A percentile compares a stretch with the other conserved stretches of the same genome.
These are phyloP conservation scores for Rhabdornis inornatus DNA, from an alignment of 2,113 vertebrate genomes.

Conservation along the genomic window DNA sequence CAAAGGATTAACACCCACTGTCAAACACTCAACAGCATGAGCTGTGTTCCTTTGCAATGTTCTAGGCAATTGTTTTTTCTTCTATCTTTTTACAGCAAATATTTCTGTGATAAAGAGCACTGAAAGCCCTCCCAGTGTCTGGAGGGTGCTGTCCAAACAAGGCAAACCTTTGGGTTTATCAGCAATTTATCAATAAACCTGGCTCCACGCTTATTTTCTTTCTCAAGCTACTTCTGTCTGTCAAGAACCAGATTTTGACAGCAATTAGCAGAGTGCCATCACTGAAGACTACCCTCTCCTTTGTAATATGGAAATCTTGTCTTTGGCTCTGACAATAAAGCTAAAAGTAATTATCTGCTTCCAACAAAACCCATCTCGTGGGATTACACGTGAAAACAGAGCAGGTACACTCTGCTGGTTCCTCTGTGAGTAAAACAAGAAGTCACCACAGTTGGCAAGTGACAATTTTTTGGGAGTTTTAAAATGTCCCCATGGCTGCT, in stretches of 20 bases:
- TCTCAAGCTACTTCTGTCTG: neutral
- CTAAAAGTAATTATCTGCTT: slow-evolving; percentile 3
- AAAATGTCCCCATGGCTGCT: neutral
- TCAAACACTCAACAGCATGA: neutral
- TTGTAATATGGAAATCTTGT: neutral
- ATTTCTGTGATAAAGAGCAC: neutral
- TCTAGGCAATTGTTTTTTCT: neutral
- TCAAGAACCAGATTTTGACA: slow-evolving; percentile 23
- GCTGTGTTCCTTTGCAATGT: neutral
- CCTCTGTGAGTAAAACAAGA: neutral
- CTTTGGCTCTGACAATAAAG: neutral
- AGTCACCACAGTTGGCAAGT: neutral
- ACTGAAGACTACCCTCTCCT: neutral
- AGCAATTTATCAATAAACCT: neutral
- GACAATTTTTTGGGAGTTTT: neutral
- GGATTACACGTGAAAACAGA: neutral
- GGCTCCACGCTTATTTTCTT: neutral
- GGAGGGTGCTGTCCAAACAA: neutral
- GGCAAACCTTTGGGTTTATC: neutral
- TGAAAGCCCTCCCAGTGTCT: neutral
- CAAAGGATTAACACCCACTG: neutral
- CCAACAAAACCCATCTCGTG: neutral
- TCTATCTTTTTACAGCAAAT: neutral
- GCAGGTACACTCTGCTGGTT: neutral
- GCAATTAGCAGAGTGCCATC: neutral